Conservation (phyloP, 2,113 vertebrate genomes). For the Zosterops hypoxanthus region DNA sequence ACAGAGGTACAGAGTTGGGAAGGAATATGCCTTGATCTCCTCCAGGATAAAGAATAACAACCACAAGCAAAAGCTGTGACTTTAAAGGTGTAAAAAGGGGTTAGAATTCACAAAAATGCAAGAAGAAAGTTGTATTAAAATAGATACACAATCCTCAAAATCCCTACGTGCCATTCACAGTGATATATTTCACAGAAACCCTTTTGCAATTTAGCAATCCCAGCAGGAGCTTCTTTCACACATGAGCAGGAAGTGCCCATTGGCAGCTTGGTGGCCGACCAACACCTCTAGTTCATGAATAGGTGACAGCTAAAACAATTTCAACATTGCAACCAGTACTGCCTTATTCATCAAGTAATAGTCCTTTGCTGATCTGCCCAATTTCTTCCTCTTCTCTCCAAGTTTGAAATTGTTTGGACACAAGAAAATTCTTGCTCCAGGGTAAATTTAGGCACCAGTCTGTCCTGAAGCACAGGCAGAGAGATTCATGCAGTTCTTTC, state of each 20-base stretch:
- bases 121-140: neutral
- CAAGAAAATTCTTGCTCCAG: neutral
- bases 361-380: neutral
- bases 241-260: neutral
- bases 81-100: neutral
- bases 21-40: neutral
- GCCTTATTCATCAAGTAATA: neutral
- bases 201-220: neutral
- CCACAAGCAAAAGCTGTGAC: neutral
- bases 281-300: neutral
- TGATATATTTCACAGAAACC: neutral
- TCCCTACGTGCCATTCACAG: neutral
- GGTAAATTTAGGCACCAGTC: neutral
- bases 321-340: neutral
- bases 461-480: neutral
- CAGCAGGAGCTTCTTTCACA: neutral
- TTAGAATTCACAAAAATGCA: neutral
- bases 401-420: neutral
- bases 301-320: neutral
- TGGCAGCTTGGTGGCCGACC: neutral
- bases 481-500: neutral
- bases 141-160: neutral
- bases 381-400: neutral
- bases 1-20: fast-evolving
- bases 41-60: neutral